Conservation (phyloP, 2,113 vertebrate species). For the Crypturellus undulatus region DNA sequence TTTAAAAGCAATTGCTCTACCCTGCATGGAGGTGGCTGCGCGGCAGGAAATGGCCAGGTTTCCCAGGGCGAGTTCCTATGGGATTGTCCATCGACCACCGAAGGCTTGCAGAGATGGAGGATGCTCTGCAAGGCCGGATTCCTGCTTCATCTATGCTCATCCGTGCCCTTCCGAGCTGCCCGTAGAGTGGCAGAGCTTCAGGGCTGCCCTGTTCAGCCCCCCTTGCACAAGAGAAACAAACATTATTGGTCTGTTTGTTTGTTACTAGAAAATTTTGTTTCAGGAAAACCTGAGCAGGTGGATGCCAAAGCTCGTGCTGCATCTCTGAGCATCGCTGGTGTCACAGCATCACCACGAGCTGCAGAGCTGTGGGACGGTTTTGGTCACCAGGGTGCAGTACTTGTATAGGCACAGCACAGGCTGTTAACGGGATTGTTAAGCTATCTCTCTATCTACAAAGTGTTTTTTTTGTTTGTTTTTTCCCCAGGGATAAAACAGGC, state of each 20-base stretch:
- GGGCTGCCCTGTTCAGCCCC: accelerated
- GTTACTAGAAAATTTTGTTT: background rate
- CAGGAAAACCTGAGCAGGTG: background rate
- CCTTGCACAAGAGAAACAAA: background rate
- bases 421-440: constrained; percentile 33
- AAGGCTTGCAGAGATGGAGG: accelerated
- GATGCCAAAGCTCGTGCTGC: background rate
- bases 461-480: background rate
- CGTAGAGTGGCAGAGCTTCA: background rate
- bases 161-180: accelerated
- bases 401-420: background rate
- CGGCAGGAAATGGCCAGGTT: accelerated
- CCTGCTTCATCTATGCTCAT: background rate
- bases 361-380: background rate
- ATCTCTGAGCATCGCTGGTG: background rate
- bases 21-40: accelerated
- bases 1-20: accelerated
- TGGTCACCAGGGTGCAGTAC: background rate
- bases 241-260: background rate
- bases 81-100: background rate
- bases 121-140: background rate
- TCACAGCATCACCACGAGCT: background rate
- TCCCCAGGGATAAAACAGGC: background rate
- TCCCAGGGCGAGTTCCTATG: background rate
- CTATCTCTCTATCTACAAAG: constrained; percentile 54